Conservation (phyloP, 2,113 vertebrate species). For the Daboia siamensis region DNA sequence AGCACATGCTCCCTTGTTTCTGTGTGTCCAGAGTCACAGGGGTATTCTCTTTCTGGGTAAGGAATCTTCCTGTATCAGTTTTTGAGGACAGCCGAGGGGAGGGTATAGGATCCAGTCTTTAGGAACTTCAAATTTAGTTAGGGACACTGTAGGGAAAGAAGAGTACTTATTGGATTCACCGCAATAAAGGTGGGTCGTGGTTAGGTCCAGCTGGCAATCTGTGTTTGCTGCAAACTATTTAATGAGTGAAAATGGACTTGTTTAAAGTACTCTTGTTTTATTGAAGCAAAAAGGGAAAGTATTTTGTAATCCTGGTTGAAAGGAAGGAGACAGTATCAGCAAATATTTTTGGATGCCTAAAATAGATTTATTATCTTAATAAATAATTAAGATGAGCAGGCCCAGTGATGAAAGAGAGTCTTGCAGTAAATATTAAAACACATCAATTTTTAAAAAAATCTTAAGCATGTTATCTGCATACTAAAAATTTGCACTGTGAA, state of each 20-base stretch:
- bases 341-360: not conserved
- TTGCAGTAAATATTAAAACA: not conserved
- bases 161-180: not conserved
- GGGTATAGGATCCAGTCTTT: not conserved
- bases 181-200: not conserved
- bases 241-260: not conserved
- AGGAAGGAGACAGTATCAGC: too few relatives aligned
- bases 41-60: not conserved
- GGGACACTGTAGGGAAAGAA: not conserved
- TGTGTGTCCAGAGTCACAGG: not conserved
- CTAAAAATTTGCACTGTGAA: slow-evolving; percentile 19
- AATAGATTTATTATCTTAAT: not conserved
- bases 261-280: too few relatives aligned
- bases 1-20: not conserved
- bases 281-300: too few relatives aligned
- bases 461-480: slow-evolving; percentile 17
- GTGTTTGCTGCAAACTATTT: not conserved
- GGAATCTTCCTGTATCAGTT: not conserved
- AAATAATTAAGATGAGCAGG: not conserved
- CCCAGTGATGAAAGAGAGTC: not conserved
- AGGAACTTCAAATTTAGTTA: not conserved
- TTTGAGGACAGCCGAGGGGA: not conserved
- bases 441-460: slow-evolving; percentile 11
- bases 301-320: too few relatives aligned
- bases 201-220: not conserved